These are phyloP conservation scores for Spodoptera littoralis DNA, from an alignment of 2,888 invertebrate genomes.

Conservation along the genomic window DNA sequence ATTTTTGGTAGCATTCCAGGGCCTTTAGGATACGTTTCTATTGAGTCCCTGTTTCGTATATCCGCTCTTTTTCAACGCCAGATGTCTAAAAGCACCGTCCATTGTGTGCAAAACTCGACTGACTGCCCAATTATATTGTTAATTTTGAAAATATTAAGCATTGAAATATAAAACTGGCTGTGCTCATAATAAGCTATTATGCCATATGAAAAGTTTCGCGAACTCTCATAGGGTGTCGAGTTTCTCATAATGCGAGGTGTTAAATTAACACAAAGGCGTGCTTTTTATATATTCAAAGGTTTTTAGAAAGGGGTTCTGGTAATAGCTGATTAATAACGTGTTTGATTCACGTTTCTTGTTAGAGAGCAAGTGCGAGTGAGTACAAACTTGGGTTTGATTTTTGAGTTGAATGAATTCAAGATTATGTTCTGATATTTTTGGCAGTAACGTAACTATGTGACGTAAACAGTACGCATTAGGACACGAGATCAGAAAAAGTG, in stretches of 20 bases:
- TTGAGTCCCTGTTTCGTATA: slow-evolving; percentile 84
- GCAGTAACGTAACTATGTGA: too few relatives aligned
- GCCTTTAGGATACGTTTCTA: slow-evolving; percentile 82
- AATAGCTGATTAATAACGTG: slow-evolving; percentile 54
- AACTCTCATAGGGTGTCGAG: slow-evolving; percentile 52
- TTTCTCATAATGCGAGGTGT: slow-evolving; percentile 66
- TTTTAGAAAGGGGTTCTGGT: slow-evolving; percentile 35
- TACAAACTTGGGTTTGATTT: slow-evolving; percentile 21
- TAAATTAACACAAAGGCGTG: slow-evolving; percentile 57
- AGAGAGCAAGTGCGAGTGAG: background rate
- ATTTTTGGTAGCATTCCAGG: slow-evolving; percentile 45
- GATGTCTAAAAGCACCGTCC: slow-evolving; percentile 78
- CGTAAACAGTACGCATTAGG: too few relatives aligned
- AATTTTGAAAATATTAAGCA: slow-evolving; percentile 87
- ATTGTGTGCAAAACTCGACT: slow-evolving; percentile 76
- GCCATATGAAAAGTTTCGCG: slow-evolving; percentile 53
- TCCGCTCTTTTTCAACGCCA: slow-evolving; percentile 87
- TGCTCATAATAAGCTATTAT: slow-evolving; percentile 86
- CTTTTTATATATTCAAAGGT: slow-evolving; percentile 40
- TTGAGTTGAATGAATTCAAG: slow-evolving; percentile 5
- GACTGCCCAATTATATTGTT: slow-evolving; percentile 89
- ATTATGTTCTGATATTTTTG: too few relatives aligned
- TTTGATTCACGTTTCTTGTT: background rate
- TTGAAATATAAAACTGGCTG: slow-evolving; percentile 84
- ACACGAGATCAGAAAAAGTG: too few relatives aligned